Percentiles rank a stretch among this genome's conserved stretches.
phyloP scores from a whole-genome alignment of 1,140 invertebrate species.

The Venustaconcha ellipsiformis region DNA sequence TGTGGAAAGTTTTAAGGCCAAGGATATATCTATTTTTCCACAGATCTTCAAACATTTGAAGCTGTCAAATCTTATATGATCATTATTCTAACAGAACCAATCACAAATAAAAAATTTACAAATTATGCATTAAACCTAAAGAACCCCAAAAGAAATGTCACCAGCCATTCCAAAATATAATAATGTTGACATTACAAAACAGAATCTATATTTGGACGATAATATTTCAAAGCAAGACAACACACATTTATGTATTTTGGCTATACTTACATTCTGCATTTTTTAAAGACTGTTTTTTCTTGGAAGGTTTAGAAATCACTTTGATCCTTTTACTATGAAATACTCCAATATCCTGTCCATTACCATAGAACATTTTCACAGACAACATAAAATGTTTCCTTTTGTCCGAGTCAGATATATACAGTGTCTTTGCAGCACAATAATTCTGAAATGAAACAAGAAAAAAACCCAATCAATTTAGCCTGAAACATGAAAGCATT shows the following conservation, averaged over 20 bases:
- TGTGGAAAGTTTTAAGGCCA: too few species aligned
- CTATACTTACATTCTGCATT: conserved; percentile 89
- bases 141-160: too few species aligned
- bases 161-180: not conserved
- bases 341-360: conserved; percentile 97
- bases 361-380: conserved; percentile 99
- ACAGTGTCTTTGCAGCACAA: conserved; percentile 99
- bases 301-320: conserved; percentile 99
- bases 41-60: too few species aligned
- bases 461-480: not conserved
- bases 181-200: not conserved
- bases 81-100: too few species aligned
- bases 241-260: not conserved
- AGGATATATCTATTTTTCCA: too few species aligned
- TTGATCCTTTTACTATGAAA: conserved; percentile 99
- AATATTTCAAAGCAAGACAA: not conserved
- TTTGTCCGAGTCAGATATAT: conserved; percentile 99
- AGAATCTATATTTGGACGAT: not conserved
- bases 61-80: too few species aligned
- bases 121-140: too few species aligned
- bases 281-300: conserved; percentile 99
- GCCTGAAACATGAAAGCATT: too few species aligned
- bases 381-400: conserved; percentile 99
- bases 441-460: conserved; percentile 82
- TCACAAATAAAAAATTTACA: too few species aligned